These are phyloP conservation scores for Drosophila paramelanica DNA, from an alignment of 2,888 invertebrate genomes.

Conservation along the genomic window DNA sequence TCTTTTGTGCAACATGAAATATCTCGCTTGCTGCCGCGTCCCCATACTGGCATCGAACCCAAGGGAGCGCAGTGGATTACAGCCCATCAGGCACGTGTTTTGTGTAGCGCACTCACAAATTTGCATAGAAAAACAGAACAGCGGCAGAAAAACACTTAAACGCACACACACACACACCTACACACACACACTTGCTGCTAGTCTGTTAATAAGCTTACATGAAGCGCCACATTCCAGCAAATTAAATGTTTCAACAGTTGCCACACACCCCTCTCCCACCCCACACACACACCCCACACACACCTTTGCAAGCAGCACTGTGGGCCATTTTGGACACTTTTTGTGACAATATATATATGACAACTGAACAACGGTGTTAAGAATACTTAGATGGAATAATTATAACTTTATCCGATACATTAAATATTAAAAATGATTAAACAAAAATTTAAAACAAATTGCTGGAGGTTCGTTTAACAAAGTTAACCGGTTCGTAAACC, in stretches of 20 bases:
- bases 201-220: constrained; percentile 78
- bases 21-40: background rate
- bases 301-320: background rate
- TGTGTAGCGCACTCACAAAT: constrained; percentile 39
- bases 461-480: too few species aligned
- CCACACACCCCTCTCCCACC: background rate
- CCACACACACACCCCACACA: background rate
- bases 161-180: background rate
- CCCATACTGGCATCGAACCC: too few species aligned
- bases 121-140: constrained; percentile 78
- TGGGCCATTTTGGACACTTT: background rate
- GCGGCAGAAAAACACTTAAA: constrained; percentile 34
- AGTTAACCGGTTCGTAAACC: too few species aligned
- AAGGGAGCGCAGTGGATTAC: constrained; percentile 2
- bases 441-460: too few species aligned
- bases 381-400: too few species aligned
- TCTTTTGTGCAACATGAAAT: background rate
- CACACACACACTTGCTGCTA: constrained; percentile 14
- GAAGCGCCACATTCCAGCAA: constrained; percentile 72
- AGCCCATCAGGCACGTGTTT: constrained; percentile 16
- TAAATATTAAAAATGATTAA: too few species aligned
- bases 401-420: too few species aligned
- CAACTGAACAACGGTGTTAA: too few species aligned
- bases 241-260: constrained; percentile 74
- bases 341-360: background rate